phyloP scores from a whole-genome alignment of 1,140 invertebrate genomes.

The Steinernema khuongi region DNA sequence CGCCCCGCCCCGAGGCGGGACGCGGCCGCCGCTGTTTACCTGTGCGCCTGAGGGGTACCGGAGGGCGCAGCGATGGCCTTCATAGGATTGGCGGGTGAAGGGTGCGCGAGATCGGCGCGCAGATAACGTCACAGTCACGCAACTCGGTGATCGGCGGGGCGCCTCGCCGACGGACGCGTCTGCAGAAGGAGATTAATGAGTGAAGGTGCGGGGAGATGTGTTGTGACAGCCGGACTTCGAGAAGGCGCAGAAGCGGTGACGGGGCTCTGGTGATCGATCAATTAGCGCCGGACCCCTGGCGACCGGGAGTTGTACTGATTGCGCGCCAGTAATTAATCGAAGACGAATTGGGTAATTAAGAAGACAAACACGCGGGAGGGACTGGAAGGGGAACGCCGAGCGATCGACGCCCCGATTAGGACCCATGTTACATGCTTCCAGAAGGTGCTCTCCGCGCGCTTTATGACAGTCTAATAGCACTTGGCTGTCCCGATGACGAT shows the following conservation, averaged over 20 bases:
- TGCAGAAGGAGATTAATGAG: not conserved
- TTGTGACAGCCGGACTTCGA: slow-evolving; percentile 6
- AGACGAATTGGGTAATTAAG: slow-evolving; percentile 17
- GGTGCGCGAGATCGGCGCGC: slow-evolving; percentile 4
- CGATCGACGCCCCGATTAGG: not conserved
- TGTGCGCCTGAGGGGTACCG: not conserved
- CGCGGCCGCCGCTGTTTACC: slow-evolving; percentile 2
- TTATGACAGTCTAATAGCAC: too few relatives aligned
- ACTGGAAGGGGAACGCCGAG: not conserved
- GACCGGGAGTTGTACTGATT: not conserved
- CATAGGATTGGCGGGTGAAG: not conserved
- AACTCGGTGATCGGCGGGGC: not conserved
- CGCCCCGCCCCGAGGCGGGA: slow-evolving; percentile 1
- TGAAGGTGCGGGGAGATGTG: slow-evolving; percentile 10
- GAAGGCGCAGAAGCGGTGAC: not conserved
- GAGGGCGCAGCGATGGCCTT: not conserved
- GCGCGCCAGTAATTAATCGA: slow-evolving; percentile 14
- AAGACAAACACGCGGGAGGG: slow-evolving; percentile 7
- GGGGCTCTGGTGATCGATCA: not conserved
- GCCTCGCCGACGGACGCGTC: not conserved
- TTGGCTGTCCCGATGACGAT: too few relatives aligned
- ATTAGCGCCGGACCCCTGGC: not conserved
- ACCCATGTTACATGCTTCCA: not conserved
- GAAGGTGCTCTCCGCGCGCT: not conserved
- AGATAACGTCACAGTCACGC: slow-evolving; percentile 14